Conservation (phyloP, 1,140 invertebrate genomes). For the Eupeodes corollae region DNA sequence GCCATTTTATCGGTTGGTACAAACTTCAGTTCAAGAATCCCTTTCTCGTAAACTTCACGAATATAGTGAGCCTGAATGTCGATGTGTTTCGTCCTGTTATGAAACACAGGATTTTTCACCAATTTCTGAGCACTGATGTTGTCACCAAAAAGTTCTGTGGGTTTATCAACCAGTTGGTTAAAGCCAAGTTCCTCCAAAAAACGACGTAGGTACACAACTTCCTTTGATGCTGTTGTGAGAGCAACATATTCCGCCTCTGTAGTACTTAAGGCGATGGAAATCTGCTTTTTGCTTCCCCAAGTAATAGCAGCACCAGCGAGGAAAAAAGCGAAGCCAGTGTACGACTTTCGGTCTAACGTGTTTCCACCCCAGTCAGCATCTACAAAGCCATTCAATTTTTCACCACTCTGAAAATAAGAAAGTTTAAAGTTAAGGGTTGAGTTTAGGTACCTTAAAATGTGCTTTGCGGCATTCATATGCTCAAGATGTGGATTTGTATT, state of each 20-base stretch:
- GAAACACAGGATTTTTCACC: slow-evolving; percentile 25
- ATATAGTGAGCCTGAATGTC: slow-evolving; percentile 33
- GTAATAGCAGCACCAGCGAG: slow-evolving; percentile 16
- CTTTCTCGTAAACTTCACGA: slow-evolving; percentile 4
- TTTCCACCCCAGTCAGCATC: slow-evolving; percentile 26
- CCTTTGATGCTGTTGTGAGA: slow-evolving; percentile 13
- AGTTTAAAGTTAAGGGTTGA: neutral
- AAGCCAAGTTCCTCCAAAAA: no score
- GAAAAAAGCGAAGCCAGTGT: slow-evolving; percentile 27
- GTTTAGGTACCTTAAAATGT: slow-evolving; percentile 6
- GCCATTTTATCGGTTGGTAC: slow-evolving; percentile 4
- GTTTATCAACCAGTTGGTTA: neutral
- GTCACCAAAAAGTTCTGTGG: slow-evolving; percentile 4
- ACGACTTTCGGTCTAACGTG: slow-evolving; percentile 21
- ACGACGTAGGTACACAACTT: slow-evolving; percentile 18
- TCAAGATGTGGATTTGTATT: slow-evolving; percentile 1
- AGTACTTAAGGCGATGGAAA: slow-evolving; percentile 27
- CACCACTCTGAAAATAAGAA: neutral
- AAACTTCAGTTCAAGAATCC: slow-evolving; percentile 2
- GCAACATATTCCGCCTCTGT: slow-evolving; percentile 35
- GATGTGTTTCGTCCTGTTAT: slow-evolving; percentile 36
- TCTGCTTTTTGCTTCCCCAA: slow-evolving; percentile 27
- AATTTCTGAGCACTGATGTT: slow-evolving; percentile 8
- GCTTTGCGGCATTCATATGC: slow-evolving; percentile 8
- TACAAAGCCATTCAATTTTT: neutral